Conservation (phyloP, 2,888 invertebrate species). For the Pseudococcus viburni region DNA sequence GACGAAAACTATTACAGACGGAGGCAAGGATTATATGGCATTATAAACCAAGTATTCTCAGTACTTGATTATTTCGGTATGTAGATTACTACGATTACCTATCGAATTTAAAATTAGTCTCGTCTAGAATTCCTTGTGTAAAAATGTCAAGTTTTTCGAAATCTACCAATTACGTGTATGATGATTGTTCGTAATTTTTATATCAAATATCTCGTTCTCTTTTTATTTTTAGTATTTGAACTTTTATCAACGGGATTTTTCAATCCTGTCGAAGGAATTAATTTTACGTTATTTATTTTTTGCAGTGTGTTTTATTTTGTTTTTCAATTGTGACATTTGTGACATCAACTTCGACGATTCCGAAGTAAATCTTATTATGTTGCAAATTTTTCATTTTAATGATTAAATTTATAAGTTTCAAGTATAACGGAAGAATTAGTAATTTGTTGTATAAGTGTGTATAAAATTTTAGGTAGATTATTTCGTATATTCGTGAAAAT, state of each 20-base stretch:
- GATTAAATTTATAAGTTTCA: too few species aligned
- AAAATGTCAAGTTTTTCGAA: too few species aligned
- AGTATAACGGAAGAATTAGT: too few species aligned
- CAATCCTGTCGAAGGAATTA: background rate
- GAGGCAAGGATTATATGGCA: slow-evolving; percentile 34
- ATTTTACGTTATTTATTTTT: background rate
- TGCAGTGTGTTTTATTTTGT: background rate
- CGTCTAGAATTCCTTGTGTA: too few species aligned
- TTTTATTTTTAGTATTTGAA: background rate
- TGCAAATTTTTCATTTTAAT: too few species aligned
- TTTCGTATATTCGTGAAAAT: background rate
- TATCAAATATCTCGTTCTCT: background rate
- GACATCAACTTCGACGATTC: too few species aligned
- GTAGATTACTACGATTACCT: background rate
- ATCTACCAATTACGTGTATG: background rate
- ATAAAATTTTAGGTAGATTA: too few species aligned
- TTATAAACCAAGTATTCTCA: slow-evolving; percentile 1
- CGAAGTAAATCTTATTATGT: too few species aligned
- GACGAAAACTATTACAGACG: slow-evolving; percentile 19
- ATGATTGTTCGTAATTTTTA: background rate
- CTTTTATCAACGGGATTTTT: background rate
- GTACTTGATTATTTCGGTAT: background rate
- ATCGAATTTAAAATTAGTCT: background rate
- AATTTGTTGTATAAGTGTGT: too few species aligned
- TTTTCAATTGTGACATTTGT: too few species aligned